phyloP scores from a whole-genome alignment of 2,888 invertebrate species.

The Sericinus montela region DNA sequence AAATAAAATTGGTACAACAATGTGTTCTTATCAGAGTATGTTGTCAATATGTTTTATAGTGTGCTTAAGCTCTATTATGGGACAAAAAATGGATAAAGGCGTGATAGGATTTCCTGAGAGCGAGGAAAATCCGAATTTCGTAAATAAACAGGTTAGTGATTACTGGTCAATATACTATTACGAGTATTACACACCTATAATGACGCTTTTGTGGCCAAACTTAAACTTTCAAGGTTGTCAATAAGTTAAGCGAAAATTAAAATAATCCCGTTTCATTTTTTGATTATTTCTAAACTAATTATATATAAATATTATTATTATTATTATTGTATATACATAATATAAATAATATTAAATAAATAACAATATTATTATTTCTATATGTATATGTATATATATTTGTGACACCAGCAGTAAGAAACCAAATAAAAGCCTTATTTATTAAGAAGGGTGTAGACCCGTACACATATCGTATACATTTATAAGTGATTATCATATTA shows the following conservation, averaged over 20 bases:
- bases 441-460: no score
- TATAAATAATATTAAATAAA: no score
- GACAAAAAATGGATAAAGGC: slow-evolving; percentile 35
- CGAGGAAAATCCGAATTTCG: slow-evolving; percentile 51
- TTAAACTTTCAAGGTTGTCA: neutral
- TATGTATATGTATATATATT: no score
- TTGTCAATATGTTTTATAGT: slow-evolving; percentile 31
- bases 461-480: no score
- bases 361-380: no score
- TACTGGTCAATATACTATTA: slow-evolving; percentile 24
- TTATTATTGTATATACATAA: no score
- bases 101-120: slow-evolving; percentile 63
- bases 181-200: neutral
- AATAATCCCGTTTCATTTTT: no score
- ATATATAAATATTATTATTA: no score
- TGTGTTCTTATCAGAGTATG: slow-evolving; percentile 10
- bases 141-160: slow-evolving; percentile 64
- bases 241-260: neutral
- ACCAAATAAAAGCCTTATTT: no score
- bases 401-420: no score
- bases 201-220: neutral
- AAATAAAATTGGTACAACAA: neutral
- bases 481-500: no score
- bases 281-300: no score
- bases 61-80: slow-evolving; percentile 26